Base-by-base conservation (phyloP, 1,140 invertebrate genomes). In the Teleogryllus occipitalis region DNA sequence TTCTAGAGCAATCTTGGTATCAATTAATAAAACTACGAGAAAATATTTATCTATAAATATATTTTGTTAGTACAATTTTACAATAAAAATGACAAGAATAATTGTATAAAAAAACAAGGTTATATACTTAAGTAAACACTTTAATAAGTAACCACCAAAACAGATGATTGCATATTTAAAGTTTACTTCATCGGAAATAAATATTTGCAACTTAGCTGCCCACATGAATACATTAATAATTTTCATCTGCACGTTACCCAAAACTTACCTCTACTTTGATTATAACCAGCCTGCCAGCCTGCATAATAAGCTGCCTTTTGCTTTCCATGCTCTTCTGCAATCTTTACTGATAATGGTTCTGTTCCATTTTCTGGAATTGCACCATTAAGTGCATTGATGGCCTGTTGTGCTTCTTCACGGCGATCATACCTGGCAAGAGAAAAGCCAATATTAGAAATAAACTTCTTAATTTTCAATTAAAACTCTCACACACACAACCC, bases 291-390 rank as follows among this genome's bases (percentile, higher is more conserved):
- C 83, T 90, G 88, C 86, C 87, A 89, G n/a, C 87, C 89, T 81
- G 87, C 89, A 82, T 89, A 90, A 85, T 90, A 91, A 74, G 89
- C 88, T 8, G 94, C 94, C 84, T 96, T 96, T 84, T 95, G 93
- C 85, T 97, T 96, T 15, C 95, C 95, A 85, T 97, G 96, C 85
- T 98, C 96, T 85, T 97, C 96, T 0, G 96, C 97, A 82, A 97
- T 89, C 88, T 94, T 95, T 18, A 98, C 95, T 80, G 90, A 91
- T 12, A 98, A 87, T 12, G 95, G 93, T 83, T 96, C 93, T 54
- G 91, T 92, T 74, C 92, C 92, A 81, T 95, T 95, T 81, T 95
- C 93, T 46, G 95, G 93, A 82, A 94, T 91, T 80, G 93, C 92
- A 74, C 96, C 96, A 85, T 97, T 95, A 78, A 98, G 86, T 65